Conservation (phyloP, 2,113 vertebrate species). For the cat (Felis catus) region DNA sequence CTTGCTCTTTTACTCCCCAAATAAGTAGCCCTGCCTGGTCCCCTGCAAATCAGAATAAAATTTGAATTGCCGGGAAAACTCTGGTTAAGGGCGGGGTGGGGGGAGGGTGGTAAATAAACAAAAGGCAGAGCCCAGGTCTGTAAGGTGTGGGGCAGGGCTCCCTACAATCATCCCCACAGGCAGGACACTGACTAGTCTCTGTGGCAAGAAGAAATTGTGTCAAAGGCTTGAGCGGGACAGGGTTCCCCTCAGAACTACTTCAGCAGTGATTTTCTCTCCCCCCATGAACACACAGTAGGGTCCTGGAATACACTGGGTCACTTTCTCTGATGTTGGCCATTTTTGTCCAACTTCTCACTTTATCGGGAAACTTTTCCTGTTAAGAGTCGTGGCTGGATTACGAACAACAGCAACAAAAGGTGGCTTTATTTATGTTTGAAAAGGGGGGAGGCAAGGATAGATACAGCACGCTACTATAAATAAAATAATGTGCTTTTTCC, state of each 20-base stretch:
- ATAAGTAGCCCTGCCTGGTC: background rate
- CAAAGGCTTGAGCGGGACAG: too few relatives aligned
- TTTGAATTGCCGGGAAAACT: background rate
- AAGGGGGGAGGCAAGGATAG: background rate
- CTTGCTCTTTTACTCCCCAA: background rate
- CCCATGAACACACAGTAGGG: background rate
- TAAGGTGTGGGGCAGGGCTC: background rate
- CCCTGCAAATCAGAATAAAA: background rate
- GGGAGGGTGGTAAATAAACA: background rate
- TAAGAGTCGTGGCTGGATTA: background rate
- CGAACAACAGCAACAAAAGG: background rate
- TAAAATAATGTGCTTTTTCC: constrained; percentile 64
- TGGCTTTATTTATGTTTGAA: constrained; percentile 58
- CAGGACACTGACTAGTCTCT: background rate
- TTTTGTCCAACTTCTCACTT: background rate
- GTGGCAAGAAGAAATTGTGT: background rate
- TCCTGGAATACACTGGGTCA: background rate
- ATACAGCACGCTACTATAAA: constrained; percentile 42
- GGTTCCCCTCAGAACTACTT: background rate
- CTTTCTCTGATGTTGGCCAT: background rate
- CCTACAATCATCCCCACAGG: fast-evolving
- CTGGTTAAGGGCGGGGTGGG: fast-evolving
- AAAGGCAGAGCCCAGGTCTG: background rate
- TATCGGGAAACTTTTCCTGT: background rate
- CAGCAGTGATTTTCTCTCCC: background rate